Evolutionary conservation across 92 coral and sea anemone genomes (phyloP).

Genomic region (Paramuricea clavata): DNA sequence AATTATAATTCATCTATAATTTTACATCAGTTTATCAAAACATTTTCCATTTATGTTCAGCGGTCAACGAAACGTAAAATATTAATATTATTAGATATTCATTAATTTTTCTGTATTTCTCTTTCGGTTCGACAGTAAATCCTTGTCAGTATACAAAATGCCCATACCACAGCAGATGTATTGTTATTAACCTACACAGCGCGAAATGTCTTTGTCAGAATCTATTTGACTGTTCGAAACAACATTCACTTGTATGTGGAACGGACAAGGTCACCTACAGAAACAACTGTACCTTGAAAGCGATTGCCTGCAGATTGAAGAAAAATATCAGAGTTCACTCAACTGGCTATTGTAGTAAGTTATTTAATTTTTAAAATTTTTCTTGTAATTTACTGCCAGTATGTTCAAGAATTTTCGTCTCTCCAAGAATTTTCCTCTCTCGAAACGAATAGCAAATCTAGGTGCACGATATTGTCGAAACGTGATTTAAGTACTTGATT

Average conservation of each 20-base stretch:
- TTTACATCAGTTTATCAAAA: no score
- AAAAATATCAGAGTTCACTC: constrained; percentile 13
- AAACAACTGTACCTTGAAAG: constrained; percentile 26
- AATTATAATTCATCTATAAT: no score
- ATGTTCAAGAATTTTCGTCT: not conserved
- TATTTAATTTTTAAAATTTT: not conserved
- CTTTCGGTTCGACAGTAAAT: not conserved
- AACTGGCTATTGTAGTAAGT: constrained; percentile 36
- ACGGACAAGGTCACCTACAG: constrained; percentile 33
- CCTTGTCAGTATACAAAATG: constrained; percentile 6
- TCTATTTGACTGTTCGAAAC: constrained; percentile 9
- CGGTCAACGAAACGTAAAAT: no score
- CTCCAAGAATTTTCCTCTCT: no score
- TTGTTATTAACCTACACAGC: not conserved
- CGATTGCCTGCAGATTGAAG: constrained; percentile 30
- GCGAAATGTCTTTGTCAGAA: constrained; percentile 30
- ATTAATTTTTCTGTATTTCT: not conserved
- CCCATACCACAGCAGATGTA: constrained; percentile 19
- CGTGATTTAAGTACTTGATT: no score
- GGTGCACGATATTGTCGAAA: no score
- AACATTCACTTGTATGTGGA: constrained; percentile 23
- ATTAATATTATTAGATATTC: no score
- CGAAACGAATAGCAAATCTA: not conserved
- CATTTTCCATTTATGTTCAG: no score
- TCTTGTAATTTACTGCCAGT: not conserved